Evolutionary conservation across 2,797 vertebrate species (phyloP).

Genomic region (Falco berigora): DNA sequence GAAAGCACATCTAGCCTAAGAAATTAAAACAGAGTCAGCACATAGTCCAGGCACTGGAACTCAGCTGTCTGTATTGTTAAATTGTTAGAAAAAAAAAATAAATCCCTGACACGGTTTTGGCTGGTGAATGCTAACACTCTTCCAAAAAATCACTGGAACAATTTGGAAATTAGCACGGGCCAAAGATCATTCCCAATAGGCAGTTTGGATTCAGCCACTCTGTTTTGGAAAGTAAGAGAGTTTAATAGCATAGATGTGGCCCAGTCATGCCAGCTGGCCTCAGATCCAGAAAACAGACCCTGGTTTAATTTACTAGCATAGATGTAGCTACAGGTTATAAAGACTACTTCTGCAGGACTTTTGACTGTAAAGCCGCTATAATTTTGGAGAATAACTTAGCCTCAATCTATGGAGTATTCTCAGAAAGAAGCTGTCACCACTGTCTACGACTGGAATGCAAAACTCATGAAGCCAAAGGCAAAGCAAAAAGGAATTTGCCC

Average conservation of each 20-base stretch:
- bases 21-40: neutral
- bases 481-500: neutral
- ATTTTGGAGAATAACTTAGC: neutral
- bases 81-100: neutral
- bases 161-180: conserved; percentile 55
- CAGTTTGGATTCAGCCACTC: conserved; percentile 34
- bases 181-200: conserved; percentile 51
- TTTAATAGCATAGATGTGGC: conserved; percentile 4
- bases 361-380: neutral
- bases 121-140: neutral
- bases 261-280: conserved; percentile 41
- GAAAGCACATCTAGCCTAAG: neutral
- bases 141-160: conserved; percentile 58
- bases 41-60: neutral
- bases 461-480: neutral
- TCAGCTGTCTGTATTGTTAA: neutral
- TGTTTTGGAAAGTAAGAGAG: conserved; percentile 29
- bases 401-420: neutral
- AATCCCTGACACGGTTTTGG: conserved; percentile 32
- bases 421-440: neutral
- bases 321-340: conserved; percentile 2
- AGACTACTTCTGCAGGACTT: neutral
- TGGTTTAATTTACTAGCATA: conserved; percentile 1
- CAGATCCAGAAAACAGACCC: neutral
- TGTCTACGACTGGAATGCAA: neutral